Conservation (phyloP, 1,140 invertebrate genomes). For the Brachionus sp. region DNA sequence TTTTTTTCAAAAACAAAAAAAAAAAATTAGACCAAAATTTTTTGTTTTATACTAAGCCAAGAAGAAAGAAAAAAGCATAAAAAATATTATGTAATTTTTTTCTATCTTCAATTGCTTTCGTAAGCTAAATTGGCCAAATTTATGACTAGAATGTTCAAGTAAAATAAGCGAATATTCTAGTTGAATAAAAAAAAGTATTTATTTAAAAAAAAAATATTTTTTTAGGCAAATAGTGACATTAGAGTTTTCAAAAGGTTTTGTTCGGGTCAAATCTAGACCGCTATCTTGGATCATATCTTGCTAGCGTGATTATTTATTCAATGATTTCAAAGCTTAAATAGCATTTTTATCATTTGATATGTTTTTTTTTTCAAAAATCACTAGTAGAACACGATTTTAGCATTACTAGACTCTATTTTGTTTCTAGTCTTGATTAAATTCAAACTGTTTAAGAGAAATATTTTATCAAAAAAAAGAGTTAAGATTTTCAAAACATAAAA, state of each 20-base stretch:
- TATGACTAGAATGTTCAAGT: neutral
- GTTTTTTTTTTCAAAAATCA: neutral
- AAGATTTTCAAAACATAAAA: neutral
- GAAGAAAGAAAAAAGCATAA: neutral
- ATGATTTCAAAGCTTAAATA: neutral
- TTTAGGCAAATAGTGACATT: neutral
- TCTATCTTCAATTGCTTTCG: neutral
- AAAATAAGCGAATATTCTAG: neutral
- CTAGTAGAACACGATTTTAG: constrained; percentile 4
- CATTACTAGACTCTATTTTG: neutral
- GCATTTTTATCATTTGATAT: neutral
- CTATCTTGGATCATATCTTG: neutral
- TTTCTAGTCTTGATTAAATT: neutral
- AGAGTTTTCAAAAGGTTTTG: neutral
- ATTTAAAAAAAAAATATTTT: neutral
- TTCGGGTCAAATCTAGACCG: neutral
- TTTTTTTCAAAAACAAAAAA: no score
- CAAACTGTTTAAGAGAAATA: neutral
- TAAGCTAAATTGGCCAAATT: neutral
- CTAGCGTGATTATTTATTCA: neutral
- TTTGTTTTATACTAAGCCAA: neutral
- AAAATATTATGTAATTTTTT: neutral
- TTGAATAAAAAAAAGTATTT: neutral
- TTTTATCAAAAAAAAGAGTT: constrained; percentile 15
- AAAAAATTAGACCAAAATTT: neutral